phyloP scores from a whole-genome alignment of 2,113 vertebrate species.

The Lampris incognitus region DNA sequence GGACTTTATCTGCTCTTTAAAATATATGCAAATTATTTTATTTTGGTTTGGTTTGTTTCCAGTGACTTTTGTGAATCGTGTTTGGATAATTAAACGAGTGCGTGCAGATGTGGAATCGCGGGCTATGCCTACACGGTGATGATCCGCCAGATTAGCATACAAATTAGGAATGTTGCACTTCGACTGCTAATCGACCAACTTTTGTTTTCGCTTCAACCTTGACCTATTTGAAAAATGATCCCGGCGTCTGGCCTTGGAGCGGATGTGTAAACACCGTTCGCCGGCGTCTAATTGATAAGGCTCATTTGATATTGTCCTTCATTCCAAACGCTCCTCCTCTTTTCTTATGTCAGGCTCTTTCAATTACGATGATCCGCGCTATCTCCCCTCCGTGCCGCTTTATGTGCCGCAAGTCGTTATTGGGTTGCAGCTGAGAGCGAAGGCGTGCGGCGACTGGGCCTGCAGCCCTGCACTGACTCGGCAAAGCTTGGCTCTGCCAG shows the following conservation, averaged over 20 bases:
- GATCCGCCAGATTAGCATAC: slow-evolving; percentile 80
- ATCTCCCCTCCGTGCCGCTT: slow-evolving; percentile 19
- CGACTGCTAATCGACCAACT: slow-evolving; percentile 79
- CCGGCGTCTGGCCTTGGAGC: slow-evolving; percentile 59
- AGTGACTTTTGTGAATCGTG: slow-evolving; percentile 83
- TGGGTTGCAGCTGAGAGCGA: slow-evolving; percentile 6
- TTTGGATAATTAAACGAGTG: slow-evolving; percentile 82
- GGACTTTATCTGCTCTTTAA: slow-evolving; percentile 82
- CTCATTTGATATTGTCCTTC: slow-evolving; percentile 78
- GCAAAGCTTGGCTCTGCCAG: slow-evolving; percentile 1
- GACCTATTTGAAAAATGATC: slow-evolving; percentile 77
- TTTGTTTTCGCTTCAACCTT: slow-evolving; percentile 81
- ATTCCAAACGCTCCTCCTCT: slow-evolving; percentile 43
- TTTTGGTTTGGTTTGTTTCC: slow-evolving; percentile 83
- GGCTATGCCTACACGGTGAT: slow-evolving; percentile 67
- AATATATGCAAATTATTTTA: slow-evolving; percentile 84
- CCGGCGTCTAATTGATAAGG: slow-evolving; percentile 72
- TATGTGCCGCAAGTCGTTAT: neutral
- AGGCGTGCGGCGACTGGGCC: neutral
- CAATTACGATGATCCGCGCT: slow-evolving; percentile 42
- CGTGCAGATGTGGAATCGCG: slow-evolving; percentile 78
- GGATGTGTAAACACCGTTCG: slow-evolving; percentile 70
- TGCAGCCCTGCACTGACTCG: slow-evolving; percentile 13
- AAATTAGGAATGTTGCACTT: slow-evolving; percentile 76
- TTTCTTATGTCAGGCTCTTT: slow-evolving; percentile 50